Evolutionary conservation across 2,797 vertebrate genomes (phyloP), one percentile per base, ranked within the genome.

Genomic region (Protonibea diacanthus): DNA sequence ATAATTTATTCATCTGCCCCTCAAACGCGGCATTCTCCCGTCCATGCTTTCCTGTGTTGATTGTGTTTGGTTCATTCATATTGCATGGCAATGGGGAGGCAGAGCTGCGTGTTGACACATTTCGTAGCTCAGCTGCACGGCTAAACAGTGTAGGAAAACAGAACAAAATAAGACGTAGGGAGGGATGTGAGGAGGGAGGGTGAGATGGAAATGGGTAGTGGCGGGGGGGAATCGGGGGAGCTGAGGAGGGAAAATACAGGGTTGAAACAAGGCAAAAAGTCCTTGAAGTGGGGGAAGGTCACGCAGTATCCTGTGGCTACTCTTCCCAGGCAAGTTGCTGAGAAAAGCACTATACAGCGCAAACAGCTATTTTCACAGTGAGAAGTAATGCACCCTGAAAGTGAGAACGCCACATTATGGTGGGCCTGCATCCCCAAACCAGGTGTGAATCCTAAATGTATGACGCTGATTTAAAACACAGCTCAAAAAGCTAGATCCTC

Each of bases 1-100:
- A 92, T 92, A 5, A 91, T 85, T 89, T 85, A 93, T 92, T 85
- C 63, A 88, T 76, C 65, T 12, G 25, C 74, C 76, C 74, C 42
- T 86, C 58, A 63, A 78, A 86, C 55, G 12, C 67, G 70, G 47
- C 55, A 78, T 61, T 74, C 42, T 66, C 74, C 57, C 75, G 56
- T 75, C 71, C 65, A 61, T 11, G 62, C 76, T 51, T 71, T 65
- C 55, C 74, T 70, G 51, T 74, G 49, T 62, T 57, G 61, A 81
- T 83, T 85, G 58, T 78, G 73, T 89, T 91, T 69, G 68, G 48
- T 66, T 88, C 85, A 93, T 91, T 84, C 67, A 92, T 90, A 88
- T 87, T 88, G 78, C 78, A 90, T 86, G 66, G 42, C 62, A 74
- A 59, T 58, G 71, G 71, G 7, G 52, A 3, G 4, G 11, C 7